phyloP scores from a whole-genome alignment of 2,888 invertebrate species.

The Ormyrus nitidulus region DNA sequence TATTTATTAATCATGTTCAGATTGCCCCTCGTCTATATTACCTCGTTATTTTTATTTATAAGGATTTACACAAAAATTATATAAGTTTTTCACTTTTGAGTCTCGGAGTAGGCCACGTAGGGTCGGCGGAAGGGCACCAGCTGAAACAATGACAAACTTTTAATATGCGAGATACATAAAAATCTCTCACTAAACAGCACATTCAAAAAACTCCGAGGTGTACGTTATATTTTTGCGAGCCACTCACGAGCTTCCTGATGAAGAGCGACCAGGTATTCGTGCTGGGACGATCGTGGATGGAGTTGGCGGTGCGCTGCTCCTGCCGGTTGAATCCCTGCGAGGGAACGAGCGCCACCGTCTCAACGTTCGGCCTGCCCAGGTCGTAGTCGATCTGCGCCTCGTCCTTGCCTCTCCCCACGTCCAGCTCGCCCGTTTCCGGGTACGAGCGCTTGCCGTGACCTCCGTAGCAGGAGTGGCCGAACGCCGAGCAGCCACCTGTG shows the following conservation, averaged over 20 bases:
- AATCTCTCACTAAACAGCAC: background rate
- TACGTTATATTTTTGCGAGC: background rate
- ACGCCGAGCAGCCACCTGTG: constrained; percentile 83
- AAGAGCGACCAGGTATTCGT: constrained; percentile 48
- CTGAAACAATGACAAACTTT: constrained; percentile 12
- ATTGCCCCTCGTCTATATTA: constrained; percentile 27
- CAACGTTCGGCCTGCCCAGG: constrained; percentile 18
- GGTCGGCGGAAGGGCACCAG: constrained; percentile 33
- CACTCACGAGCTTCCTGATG: constrained; percentile 51
- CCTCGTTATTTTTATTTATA: constrained; percentile 15
- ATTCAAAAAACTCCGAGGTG: background rate
- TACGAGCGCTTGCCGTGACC: constrained; percentile 82
- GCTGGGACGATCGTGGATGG: constrained; percentile 22
- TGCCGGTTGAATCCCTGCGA: constrained; percentile 31
- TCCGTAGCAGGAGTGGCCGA: constrained; percentile 86
- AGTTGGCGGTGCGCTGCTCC: constrained; percentile 11
- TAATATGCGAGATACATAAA: background rate
- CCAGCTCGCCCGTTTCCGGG: constrained; percentile 27
- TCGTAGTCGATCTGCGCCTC: constrained; percentile 41
- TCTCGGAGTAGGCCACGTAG: constrained; percentile 31
- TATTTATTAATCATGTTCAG: constrained; percentile 26
- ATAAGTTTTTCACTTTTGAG: constrained; percentile 33
- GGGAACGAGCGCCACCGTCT: constrained; percentile 25
- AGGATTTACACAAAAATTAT: constrained; percentile 34
- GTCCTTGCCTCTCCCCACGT: constrained; percentile 25